These are phyloP conservation scores for Bombus confusus DNA, from an alignment of 1,140 invertebrate genomes.

Conservation along the genomic window DNA sequence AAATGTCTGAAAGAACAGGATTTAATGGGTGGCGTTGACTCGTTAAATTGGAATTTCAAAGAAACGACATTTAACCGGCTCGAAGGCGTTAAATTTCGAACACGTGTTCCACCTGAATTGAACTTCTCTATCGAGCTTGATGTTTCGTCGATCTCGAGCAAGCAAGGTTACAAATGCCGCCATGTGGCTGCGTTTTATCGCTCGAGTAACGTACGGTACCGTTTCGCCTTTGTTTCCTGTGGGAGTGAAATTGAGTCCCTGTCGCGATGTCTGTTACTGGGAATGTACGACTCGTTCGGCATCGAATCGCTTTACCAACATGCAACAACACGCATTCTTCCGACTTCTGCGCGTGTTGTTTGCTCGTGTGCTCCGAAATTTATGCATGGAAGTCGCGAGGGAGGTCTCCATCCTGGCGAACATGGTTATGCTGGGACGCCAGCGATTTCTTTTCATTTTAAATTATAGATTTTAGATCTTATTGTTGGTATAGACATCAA, in stretches of 20 bases:
- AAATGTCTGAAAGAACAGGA: no score
- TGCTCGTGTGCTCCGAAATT: background rate
- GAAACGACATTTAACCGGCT: background rate
- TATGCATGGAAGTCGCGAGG: background rate
- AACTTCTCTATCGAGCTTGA: background rate
- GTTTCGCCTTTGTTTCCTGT: background rate
- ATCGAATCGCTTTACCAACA: background rate
- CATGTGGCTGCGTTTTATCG: background rate
- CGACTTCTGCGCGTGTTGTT: background rate
- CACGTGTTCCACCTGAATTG: background rate
- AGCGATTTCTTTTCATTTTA: background rate
- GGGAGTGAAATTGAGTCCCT: conserved; percentile 3
- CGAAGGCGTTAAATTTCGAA: background rate
- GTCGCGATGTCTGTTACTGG: background rate
- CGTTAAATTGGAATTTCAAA: no score
- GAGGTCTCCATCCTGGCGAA: background rate
- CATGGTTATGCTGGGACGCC: background rate
- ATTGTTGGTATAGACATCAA: background rate
- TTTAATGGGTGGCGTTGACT: no score
- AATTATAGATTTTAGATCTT: background rate
- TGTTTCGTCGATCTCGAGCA: background rate
- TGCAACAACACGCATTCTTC: background rate
- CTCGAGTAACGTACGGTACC: background rate
- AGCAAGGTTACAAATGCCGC: background rate
- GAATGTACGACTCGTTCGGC: background rate